Evolutionary conservation across 1,140 invertebrate genomes (phyloP).

Genomic region (Chironomus striatipennis): DNA sequence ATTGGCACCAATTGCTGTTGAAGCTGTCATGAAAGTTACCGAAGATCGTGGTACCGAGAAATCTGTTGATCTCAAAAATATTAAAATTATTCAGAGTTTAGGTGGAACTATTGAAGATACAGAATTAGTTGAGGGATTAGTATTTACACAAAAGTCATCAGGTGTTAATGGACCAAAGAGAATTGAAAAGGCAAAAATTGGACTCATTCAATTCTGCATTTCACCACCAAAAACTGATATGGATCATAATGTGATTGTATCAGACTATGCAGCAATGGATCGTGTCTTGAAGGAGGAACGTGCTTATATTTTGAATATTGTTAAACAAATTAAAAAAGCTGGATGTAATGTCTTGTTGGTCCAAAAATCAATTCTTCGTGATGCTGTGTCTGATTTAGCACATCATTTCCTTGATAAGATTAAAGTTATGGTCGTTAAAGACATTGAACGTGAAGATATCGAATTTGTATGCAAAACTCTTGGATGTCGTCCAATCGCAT

Average conservation of each 20-base stretch:
- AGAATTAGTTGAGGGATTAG: conserved; percentile 88
- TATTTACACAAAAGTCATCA: conserved; percentile 83
- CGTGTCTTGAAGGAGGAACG: conserved; percentile 96
- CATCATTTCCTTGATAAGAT: conserved; percentile 98
- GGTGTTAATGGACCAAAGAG: conserved; percentile 86
- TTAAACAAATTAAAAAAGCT: conserved; percentile 97
- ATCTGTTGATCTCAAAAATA: conserved; percentile 68
- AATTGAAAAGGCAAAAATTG: conserved; percentile 98
- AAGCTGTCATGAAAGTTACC: conserved; percentile 86
- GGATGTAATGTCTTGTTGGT: conserved; percentile 97
- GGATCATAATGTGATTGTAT: conserved; percentile 97
- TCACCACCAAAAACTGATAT: conserved; percentile 99
- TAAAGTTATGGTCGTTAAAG: conserved; percentile 98
- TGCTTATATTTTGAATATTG: conserved; percentile 95
- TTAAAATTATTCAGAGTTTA: conserved; percentile 92
- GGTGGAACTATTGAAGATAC: conserved; percentile 98
- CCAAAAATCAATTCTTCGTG: conserved; percentile 97
- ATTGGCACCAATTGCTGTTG: conserved; percentile 92
- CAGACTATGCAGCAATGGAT: conserved; percentile 99
- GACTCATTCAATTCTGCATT: conserved; percentile 98
- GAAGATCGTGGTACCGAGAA: conserved; percentile 47
- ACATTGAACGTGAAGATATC: conserved; percentile 96
- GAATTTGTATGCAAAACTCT: conserved; percentile 95
- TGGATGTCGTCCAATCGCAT: conserved; percentile 94
- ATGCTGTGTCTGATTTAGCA: conserved; percentile 94